These are phyloP conservation scores for Pachyuromys duprasi DNA, from an alignment of 2,797 vertebrate genomes.

Conservation along the genomic window DNA sequence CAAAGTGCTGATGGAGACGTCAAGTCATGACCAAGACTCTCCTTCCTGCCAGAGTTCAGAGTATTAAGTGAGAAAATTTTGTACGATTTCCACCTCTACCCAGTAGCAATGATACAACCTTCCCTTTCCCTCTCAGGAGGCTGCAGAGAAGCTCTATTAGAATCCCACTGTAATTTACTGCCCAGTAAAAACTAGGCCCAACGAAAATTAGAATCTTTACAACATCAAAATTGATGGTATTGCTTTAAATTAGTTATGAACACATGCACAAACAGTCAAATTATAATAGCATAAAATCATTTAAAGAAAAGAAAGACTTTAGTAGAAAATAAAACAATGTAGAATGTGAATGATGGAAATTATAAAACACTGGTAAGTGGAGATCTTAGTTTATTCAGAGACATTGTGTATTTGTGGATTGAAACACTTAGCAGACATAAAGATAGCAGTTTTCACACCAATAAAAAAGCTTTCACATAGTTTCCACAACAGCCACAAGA, in stretches of 20 bases:
- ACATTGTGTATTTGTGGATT: not conserved
- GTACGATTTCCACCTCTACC: not conserved
- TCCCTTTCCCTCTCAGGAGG: not conserved
- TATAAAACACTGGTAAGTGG: not conserved
- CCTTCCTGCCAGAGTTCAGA: not conserved
- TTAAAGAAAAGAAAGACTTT: not conserved
- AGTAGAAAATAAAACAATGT: not conserved
- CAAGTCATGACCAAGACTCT: not conserved
- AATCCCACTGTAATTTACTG: not conserved
- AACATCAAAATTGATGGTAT: not conserved
- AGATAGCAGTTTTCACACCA: not conserved
- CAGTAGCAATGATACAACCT: not conserved
- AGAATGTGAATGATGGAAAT: not conserved
- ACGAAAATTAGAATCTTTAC: not conserved
- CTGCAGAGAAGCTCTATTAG: not conserved
- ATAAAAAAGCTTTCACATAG: not conserved
- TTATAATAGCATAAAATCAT: not conserved
- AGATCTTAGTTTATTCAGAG: not conserved
- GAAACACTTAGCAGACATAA: not conserved
- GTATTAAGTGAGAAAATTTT: fast-evolving
- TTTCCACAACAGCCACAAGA: not conserved
- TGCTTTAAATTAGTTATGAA: not conserved
- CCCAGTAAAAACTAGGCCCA: not conserved
- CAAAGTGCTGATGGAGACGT: not conserved
- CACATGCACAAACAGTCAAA: not conserved